These are phyloP conservation scores for Heterotis niloticus DNA, from an alignment of 2,113 vertebrate genomes.

Conservation along the genomic window DNA sequence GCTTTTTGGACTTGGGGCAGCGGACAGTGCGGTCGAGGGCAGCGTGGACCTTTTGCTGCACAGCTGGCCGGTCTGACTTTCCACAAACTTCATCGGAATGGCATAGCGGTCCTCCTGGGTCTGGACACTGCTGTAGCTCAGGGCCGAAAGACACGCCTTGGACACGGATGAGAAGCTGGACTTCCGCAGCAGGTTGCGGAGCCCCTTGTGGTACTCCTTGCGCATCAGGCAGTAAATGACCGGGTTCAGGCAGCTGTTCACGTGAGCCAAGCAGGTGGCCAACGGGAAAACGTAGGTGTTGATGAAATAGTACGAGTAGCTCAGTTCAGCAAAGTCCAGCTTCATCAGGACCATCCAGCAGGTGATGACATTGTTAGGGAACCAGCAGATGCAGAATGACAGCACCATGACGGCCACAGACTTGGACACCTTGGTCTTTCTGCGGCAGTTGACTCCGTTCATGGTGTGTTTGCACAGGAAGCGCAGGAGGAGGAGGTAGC, in stretches of 20 bases:
- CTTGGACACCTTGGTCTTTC: slow-evolving; percentile 55
- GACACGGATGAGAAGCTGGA: slow-evolving; percentile 46
- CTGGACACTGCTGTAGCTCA: slow-evolving; percentile 37
- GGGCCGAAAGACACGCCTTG: slow-evolving; percentile 46
- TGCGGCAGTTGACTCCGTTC: slow-evolving; percentile 42
- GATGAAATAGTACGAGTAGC: slow-evolving; percentile 51
- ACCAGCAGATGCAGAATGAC: slow-evolving; percentile 68
- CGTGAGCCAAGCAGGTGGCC: slow-evolving; percentile 65
- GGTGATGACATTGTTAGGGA: slow-evolving; percentile 66
- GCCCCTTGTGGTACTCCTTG: slow-evolving; percentile 57
- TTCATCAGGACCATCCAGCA: slow-evolving; percentile 62
- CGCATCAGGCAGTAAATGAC: slow-evolving; percentile 68
- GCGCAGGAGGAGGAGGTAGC: slow-evolving; percentile 63
- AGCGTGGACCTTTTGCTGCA: slow-evolving; percentile 33
- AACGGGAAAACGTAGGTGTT: slow-evolving; percentile 68
- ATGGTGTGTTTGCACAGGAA: slow-evolving; percentile 59
- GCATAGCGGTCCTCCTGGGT: slow-evolving; percentile 37
- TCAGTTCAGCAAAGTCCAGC: slow-evolving; percentile 57
- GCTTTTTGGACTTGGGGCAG: slow-evolving; percentile 19
- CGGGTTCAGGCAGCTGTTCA: slow-evolving; percentile 69
- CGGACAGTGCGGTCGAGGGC: slow-evolving; percentile 37
- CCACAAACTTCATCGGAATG: slow-evolving; percentile 46
- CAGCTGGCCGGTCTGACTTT: slow-evolving; percentile 45
- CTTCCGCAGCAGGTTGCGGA: slow-evolving; percentile 53
- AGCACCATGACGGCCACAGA: slow-evolving; percentile 64